Base-by-base conservation (phyloP, 2,797 vertebrate species). In the Sebastes miniatus region DNA sequence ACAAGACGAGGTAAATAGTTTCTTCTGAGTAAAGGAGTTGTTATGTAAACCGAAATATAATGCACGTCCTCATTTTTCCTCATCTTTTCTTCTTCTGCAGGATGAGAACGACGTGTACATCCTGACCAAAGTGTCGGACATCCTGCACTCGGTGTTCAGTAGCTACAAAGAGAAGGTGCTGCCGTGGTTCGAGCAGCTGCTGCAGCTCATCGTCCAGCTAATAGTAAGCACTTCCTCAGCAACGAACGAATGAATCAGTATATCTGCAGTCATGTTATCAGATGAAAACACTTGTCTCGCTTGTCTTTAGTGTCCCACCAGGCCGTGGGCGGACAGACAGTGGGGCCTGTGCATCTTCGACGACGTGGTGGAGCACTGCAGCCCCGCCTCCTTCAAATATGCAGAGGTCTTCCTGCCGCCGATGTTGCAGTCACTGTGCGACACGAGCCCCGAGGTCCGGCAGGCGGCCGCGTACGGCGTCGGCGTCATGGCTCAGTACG, bases 281-380 rank as follows among this genome's bases (percentile, higher is more conserved):
- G 6, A n/a, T n/a, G 50, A n/a, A n/a, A 52, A 52, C 18, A 10
- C 20, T 22, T 24, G 22, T 31, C 29, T 29, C 2, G 0, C 50
- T 11, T 8, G 16, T 80, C 27, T 65, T 14, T 81, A 99, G 99
- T 98, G 97, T 92, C 97, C 98, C 3, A 97, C 96, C 71, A 96
- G 98, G 89, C 98, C 98, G 0, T 99, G 99, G 99, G 97, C 99
- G 0, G 99, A 99, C 95, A 92, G 98, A 68, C 99, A 99, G 75
- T 99, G 99, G 99, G 98, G 99, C 3, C 92, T 99, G 31, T 99
- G 99, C 91, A 99, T 99, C 88, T 99, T 99, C 65, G 99, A 99
- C 1, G 99, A 99, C 3, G 87, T 99, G 32, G 95, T 99, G 25
- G 99, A 99, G 84, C 98, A 99, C 95, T 99, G 99, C 95, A 99